Conservation (phyloP, 2,113 vertebrate genomes). For the Campylomormyrus tamandua region DNA sequence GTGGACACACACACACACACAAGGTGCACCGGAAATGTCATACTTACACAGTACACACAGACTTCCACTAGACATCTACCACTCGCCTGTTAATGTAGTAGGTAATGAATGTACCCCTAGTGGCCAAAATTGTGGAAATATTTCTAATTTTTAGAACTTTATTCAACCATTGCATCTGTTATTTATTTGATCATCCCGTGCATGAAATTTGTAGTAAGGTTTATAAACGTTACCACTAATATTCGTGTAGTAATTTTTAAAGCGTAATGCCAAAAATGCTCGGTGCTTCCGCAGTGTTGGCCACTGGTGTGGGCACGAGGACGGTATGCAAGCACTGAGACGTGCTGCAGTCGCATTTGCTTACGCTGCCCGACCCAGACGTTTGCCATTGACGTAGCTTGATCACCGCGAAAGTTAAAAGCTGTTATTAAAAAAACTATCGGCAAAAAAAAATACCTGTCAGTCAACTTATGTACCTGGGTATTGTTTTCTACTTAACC, state of each 20-base stretch:
- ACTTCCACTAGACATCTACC: background rate
- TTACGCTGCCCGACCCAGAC: background rate
- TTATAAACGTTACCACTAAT: too few relatives aligned
- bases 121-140: too few relatives aligned
- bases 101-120: background rate
- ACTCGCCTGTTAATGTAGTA: background rate
- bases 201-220: too few relatives aligned
- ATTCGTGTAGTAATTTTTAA: too few relatives aligned
- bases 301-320: background rate
- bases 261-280: too few relatives aligned
- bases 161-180: too few relatives aligned
- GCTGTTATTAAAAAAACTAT: background rate
- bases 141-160: too few relatives aligned
- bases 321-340: background rate
- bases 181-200: too few relatives aligned
- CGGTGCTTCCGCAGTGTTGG: too few relatives aligned
- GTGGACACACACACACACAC: background rate
- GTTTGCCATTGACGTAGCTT: background rate
- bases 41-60: background rate
- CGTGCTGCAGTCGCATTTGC: background rate
- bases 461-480: background rate
- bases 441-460: background rate
- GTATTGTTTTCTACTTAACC: background rate
- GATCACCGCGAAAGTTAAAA: background rate
- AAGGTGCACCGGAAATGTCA: background rate